Percentiles rank a stretch among this genome's conserved stretches.
Evolutionary conservation across 1,140 invertebrate genomes (phyloP).

Genomic region (Tetragnatha versicolor): DNA sequence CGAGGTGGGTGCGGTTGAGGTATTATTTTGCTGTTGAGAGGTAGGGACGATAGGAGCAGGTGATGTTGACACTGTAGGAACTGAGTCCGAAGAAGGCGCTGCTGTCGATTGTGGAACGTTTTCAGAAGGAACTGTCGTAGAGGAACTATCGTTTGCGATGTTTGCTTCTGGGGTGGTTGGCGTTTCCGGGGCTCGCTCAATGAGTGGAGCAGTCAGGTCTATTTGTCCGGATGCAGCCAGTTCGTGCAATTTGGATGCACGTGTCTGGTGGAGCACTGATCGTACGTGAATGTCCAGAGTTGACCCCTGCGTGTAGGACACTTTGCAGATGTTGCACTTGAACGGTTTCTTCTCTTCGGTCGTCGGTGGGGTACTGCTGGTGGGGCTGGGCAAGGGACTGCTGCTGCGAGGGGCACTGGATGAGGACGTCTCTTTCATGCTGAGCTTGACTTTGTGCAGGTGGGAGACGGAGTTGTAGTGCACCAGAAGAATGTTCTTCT

Average conservation of each 20-base stretch:
- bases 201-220: conserved; percentile 83
- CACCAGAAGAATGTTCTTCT: conserved; percentile 93
- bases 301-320: conserved; percentile 89
- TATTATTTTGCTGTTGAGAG: no score
- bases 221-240: conserved; percentile 86
- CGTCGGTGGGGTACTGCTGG: background rate
- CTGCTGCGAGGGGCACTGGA: conserved; percentile 57
- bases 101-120: no score
- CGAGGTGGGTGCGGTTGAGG: no score
- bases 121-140: no score
- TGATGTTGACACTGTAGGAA: no score
- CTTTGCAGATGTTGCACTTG: conserved; percentile 95
- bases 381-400: background rate
- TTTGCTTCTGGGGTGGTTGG: conserved; percentile 23
- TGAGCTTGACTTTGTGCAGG: conserved; percentile 89
- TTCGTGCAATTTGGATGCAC: conserved; percentile 88
- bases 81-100: conserved; percentile 55
- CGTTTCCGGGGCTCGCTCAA: conserved; percentile 80
- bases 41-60: conserved; percentile 54
- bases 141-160: conserved; percentile 53
- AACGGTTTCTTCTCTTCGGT: conserved; percentile 81
- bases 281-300: conserved; percentile 94
- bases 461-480: conserved; percentile 97
- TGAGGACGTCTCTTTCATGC: conserved; percentile 71
- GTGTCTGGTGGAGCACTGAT: conserved; percentile 90